Evolutionary conservation across 2,797 vertebrate species (phyloP).

Genomic region (Anguilla marmorata): DNA sequence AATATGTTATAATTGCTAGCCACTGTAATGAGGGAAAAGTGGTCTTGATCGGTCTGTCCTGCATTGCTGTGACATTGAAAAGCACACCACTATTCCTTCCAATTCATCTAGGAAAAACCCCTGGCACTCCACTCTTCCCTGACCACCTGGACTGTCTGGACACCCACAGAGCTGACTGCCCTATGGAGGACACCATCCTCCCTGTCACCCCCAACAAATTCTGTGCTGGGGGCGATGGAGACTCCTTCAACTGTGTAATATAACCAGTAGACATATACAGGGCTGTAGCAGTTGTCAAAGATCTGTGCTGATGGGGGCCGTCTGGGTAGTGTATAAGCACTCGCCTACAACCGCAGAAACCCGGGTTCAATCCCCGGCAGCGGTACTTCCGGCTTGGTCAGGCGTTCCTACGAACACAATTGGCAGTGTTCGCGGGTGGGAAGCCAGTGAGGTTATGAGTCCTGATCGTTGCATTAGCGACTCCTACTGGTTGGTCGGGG

Average conservation of each 20-base stretch:
- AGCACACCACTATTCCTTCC: background rate
- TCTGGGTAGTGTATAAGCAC: too few relatives aligned
- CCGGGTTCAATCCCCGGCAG: too few relatives aligned
- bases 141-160: conserved; percentile 8
- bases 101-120: background rate
- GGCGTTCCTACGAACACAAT: too few relatives aligned
- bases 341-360: too few relatives aligned
- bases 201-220: conserved; percentile 14
- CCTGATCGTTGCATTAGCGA: too few relatives aligned
- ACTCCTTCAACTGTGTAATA: conserved; percentile 16
- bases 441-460: too few relatives aligned
- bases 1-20: background rate
- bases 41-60: background rate
- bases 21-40: background rate
- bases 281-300: too few relatives aligned
- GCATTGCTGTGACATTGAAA: background rate
- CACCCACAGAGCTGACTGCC: background rate
- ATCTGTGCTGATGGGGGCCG: too few relatives aligned
- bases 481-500: too few relatives aligned
- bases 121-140: background rate
- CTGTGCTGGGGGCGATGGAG: background rate
- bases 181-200: background rate
- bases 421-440: too few relatives aligned
- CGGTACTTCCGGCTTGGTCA: too few relatives aligned
- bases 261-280: background rate